Conservation (phyloP, 2,113 vertebrate species). For the Emydocephalus ijimae region DNA sequence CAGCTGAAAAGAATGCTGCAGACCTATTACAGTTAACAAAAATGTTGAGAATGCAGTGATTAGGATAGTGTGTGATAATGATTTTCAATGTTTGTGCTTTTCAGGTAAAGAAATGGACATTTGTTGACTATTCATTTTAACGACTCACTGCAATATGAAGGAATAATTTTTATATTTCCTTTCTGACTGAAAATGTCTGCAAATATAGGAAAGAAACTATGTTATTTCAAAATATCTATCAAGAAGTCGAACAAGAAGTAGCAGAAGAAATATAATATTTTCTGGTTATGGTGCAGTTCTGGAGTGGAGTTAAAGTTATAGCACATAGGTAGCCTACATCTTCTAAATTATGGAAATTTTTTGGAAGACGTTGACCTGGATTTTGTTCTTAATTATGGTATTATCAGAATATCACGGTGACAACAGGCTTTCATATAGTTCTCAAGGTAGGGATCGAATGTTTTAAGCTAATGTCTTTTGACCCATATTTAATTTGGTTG, state of each 20-base stretch:
- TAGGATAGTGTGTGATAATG: constrained; percentile 44
- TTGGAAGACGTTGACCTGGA: constrained; percentile 98
- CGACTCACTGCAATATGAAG: constrained; percentile 74
- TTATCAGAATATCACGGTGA: constrained; percentile 87
- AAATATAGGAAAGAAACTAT: constrained; percentile 69
- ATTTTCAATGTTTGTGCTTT: constrained; percentile 49
- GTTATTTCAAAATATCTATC: constrained; percentile 70
- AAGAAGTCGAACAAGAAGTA: constrained; percentile 67
- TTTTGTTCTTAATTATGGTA: constrained; percentile 92
- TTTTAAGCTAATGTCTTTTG: constrained; percentile 41
- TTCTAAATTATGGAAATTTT: constrained; percentile 98
- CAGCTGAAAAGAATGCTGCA: not conserved
- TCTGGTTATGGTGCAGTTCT: constrained; percentile 84
- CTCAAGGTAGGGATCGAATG: constrained; percentile 86
- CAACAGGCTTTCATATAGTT: constrained; percentile 87
- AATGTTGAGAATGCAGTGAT: constrained; percentile 19
- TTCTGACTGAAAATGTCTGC: constrained; percentile 79
- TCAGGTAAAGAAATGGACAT: constrained; percentile 83
- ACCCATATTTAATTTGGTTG: not conserved
- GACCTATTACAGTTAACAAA: constrained; percentile 34
- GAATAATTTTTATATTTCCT: constrained; percentile 66
- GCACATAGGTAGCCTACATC: constrained; percentile 80
- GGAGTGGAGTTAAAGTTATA: constrained; percentile 77
- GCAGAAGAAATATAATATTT: constrained; percentile 68
- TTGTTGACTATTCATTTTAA: constrained; percentile 75